Base-by-base conservation (phyloP, 2,113 vertebrate genomes). In the Dasyurus viverrinus region DNA sequence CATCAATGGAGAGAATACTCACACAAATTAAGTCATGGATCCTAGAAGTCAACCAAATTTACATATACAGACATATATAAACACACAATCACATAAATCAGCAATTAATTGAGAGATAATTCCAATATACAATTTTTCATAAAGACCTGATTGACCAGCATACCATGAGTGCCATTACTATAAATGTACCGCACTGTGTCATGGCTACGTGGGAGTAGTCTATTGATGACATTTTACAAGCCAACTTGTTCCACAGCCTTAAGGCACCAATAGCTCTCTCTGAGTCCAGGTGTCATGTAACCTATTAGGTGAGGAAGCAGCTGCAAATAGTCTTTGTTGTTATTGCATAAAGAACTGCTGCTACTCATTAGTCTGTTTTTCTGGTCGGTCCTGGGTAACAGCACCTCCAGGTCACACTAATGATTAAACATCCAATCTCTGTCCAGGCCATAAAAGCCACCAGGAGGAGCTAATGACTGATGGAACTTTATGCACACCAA, bases 381-480 rank as follows among this genome's bases (percentile, higher is more conserved):
- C 19, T 9, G 19, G 91, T 68, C 53, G 48, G 68, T 93, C 25
- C 57, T 90, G 60, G 30, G 42, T 11, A 89, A 53, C 24, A 48
- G 57, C 84, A 52, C 16, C 53, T 95, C 30, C 76, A 54, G 95
- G 91, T 19, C 25, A 55, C 36, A 84, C 68, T 23, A 22, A 84
- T 84, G 68, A 84, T 84, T 84, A 84, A 42, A 23, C 68, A 42
- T n/a, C 68, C 68, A 84, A 42, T 42, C 36, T 84, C 68, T 84
- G 19, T 84, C n/a, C 91, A 60, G 95, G 93, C 92, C 95, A 90
- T 5, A 95, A 47, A 52, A 95, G 60, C 97, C 98, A 95, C 98
- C 96, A 97, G 97, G 98, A 98, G 98, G 96, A 97, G 97, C 97
- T 96, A 92, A 97, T 76, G 97, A 97, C 97, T 97, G 98, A 95